Evolutionary conservation across 2,888 invertebrate genomes (phyloP), one percentile per base, ranked within the genome.

Genomic region (Chrysolina oricalcia): DNA sequence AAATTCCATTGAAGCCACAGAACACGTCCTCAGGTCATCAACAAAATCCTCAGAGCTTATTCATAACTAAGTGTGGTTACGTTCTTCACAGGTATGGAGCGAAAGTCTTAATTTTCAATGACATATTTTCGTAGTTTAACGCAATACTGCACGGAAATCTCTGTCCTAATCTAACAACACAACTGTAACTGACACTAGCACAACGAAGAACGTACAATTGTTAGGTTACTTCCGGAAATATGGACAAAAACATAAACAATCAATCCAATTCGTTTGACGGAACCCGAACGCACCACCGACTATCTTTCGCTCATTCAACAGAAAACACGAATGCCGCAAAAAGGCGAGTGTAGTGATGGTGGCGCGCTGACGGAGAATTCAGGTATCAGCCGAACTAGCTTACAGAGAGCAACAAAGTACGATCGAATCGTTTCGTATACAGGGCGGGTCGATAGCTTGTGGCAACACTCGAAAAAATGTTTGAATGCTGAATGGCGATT

Each of bases 251-350:
- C 81, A 81, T 80, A 81, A 83, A 82, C 83, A 82, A 82, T 77
- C 71, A 46, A 43, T 59, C 59, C 40, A 65, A 74, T 69, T 71
- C 64, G 69, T 74, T 76, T 76, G 75, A 78, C 81, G 62, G 74
- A 67, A 73, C 64, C 73, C 67, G 70, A 75, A 79, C 73, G 50
- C 70, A 72, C 72, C 76, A 72, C 69, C 76, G 74, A 81, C 78
- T 73, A 75, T 76, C 78, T 73, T 72, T 74, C 79, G 75, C 82
- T 80, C 83, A 82, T 81, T 79, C 84, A 83, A 82, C 82, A 82
- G 82, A 78, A 82, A 81, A 78, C 83, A 82, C 79, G 82, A 84
- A 81, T 82, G 82, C 81, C 82, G 78, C 78, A 81, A 79, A 82
- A 81, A 79, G 78, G 79, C 79, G 76, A 76, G 78, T 66, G 76